Base-by-base conservation (phyloP, 1,140 invertebrate species). In the Thaumetopoea pityocampa region DNA sequence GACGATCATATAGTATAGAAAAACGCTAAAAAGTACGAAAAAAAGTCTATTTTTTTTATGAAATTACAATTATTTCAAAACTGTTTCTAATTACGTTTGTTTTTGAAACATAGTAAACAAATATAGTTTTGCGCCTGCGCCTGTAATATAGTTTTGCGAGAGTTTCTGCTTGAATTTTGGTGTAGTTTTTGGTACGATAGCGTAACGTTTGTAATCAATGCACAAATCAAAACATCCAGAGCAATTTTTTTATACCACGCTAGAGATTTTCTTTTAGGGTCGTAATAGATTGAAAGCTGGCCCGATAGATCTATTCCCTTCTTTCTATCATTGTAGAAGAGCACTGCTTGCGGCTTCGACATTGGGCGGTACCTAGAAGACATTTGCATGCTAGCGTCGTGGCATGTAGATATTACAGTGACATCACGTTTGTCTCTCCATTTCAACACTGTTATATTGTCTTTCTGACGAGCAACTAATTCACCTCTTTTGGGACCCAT, bases 351-450 rank as follows among this genome's bases (percentile, higher is more conserved):
- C 10, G 40, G 40, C 12, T 42, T 42, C 20, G 16, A 15, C 4
- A 23, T 34, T 32, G 22, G 19, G 15, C 29, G 2, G 17, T 32
- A 12, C 17, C 30, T 14, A n/a, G 30, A 43, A 43, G 30, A 34
- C 11, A 36, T 36, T 5, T 35, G 15, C 23, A 28, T 16, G 4
- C 8, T 18, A 17, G 20, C 38, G 6, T 10, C 24, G 8, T 44
- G 33, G 26, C 42, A 36, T 17, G 42, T 44, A 23, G 42, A 44
- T 9, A 44, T 36, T 33, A 44, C n/a, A n/a, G n/a, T n/a, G n/a
- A n/a, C n/a, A n/a, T n/a, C n/a, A n/a, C n/a, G n/a, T n/a, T n/a
- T n/a, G n/a, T n/a, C n/a, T n/a, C n/a, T n/a, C n/a, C n/a, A n/a
- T n/a, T n/a, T n/a, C n/a, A n/a, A n/a, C n/a, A n/a, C n/a, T n/a